Base-by-base conservation (phyloP, 2,888 invertebrate species). In the Melanophora roralis region DNA sequence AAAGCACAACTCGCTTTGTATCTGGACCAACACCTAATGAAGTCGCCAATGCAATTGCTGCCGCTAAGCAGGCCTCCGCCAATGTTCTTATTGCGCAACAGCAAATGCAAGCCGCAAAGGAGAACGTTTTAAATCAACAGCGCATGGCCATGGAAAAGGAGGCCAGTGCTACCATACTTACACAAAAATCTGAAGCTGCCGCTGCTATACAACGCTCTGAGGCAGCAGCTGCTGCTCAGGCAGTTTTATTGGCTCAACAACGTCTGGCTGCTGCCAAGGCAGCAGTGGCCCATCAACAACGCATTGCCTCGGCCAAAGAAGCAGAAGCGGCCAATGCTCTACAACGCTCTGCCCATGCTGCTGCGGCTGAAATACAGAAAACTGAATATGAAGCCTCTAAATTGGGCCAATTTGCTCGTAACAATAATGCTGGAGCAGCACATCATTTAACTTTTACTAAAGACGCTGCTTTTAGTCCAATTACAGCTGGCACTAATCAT, bases 61-160 rank as follows among this genome's bases (percentile, higher is more conserved):
- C 93, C 0, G 95, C 95, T 0, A 94, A 94, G 84, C 93, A 94
- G 81, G 95, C 95, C 0, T 93, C 94, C 0, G 91, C 92, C 0
- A 93, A 93, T 67, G 95, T 95, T 5, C 91, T 93, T 85, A 90
- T 93, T 12, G 94, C 95, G 0, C 95, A 95, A 85, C 93, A 94
- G 59, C 93, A 94, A 81, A 95, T 95, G 23, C 92, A 94, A 36
- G 93, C 93, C 0, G 94, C 94, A 3, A 95, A 95, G 85, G 93
- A 95, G 81, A 92, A 93, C 1, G 93, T 95, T 0, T 87, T 94
- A 6, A 91, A 93, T 83, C 95, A 95, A 81, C 95, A 95, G 85
- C 93, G 93, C 82, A 90, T 94, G 34, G 95, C 95, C 40, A 92
- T 93, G 83, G 93, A 93, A n/a, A 94, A 94, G 86, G 94, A 95